These are phyloP conservation scores for Gastrophryne carolinensis DNA, from an alignment of 2,797 vertebrate genomes.

Conservation along the genomic window DNA sequence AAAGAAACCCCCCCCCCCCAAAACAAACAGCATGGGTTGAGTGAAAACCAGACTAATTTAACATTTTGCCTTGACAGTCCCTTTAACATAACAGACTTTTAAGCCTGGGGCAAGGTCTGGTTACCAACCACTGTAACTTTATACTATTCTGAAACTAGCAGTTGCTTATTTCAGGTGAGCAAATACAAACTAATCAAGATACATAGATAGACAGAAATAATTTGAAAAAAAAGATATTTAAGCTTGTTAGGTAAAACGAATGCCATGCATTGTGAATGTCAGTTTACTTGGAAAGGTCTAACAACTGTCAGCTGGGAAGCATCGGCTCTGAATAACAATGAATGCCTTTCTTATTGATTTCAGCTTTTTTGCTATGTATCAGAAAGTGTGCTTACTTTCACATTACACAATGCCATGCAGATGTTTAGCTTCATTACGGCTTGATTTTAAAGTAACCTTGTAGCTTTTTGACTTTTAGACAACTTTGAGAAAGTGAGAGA, in stretches of 20 bases:
- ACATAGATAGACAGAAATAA: background rate
- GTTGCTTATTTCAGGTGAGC: too few relatives aligned
- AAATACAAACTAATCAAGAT: too few relatives aligned
- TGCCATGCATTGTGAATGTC: constrained; percentile 39
- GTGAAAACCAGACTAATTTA: too few relatives aligned
- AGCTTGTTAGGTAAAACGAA: constrained; percentile 25
- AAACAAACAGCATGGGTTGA: too few relatives aligned
- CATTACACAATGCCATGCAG: constrained; percentile 30
- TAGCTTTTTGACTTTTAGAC: constrained; percentile 11
- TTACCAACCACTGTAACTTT: too few relatives aligned
- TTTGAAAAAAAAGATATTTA: background rate
- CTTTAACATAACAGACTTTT: too few relatives aligned
- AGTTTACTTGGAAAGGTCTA: constrained; percentile 40
- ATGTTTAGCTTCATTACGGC: constrained; percentile 26
- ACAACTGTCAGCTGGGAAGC: constrained; percentile 39
- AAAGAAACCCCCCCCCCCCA: too few relatives aligned
- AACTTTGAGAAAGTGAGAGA: constrained; percentile 28
- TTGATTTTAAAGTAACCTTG: constrained; percentile 8
- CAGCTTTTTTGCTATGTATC: constrained; percentile 33
- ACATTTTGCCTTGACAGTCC: too few relatives aligned
- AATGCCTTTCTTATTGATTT: constrained; percentile 46
- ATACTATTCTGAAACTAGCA: too few relatives aligned
- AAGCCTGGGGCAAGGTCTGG: too few relatives aligned
- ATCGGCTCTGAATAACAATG: constrained; percentile 46
- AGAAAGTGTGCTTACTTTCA: constrained; percentile 42